Conservation (phyloP, 2,113 vertebrate species). For the Plecturocebus donacophilus region DNA sequence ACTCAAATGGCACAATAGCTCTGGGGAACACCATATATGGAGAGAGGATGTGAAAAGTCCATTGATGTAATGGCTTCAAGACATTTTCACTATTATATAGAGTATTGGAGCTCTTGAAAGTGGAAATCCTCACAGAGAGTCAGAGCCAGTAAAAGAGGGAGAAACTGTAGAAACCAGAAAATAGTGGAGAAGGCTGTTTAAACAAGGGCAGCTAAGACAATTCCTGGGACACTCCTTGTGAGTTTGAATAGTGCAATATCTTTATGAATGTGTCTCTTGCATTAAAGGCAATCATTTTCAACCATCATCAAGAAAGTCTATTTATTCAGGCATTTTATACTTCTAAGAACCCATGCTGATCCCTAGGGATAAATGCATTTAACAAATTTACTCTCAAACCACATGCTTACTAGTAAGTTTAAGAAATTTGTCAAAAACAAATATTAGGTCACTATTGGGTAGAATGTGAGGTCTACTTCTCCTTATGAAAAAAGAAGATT, state of each 20-base stretch:
- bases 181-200: neutral
- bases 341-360: slow-evolving; percentile 3
- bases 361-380: neutral
- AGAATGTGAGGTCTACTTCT: neutral
- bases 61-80: neutral
- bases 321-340: neutral
- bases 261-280: neutral
- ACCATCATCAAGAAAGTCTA: neutral
- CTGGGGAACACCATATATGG: neutral
- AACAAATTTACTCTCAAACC: slow-evolving; percentile 1
- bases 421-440: slow-evolving; percentile 35
- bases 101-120: neutral
- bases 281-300: neutral
- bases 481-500: neutral
- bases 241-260: neutral
- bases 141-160: neutral
- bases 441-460: neutral
- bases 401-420: neutral
- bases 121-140: neutral
- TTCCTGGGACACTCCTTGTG: neutral
- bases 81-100: neutral
- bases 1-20: neutral
- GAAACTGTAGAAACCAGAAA: neutral
- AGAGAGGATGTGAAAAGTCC: neutral
- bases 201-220: neutral